These are phyloP conservation scores for Mionectes macconnelli DNA, from an alignment of 2,113 vertebrate species.

Conservation along the genomic window DNA sequence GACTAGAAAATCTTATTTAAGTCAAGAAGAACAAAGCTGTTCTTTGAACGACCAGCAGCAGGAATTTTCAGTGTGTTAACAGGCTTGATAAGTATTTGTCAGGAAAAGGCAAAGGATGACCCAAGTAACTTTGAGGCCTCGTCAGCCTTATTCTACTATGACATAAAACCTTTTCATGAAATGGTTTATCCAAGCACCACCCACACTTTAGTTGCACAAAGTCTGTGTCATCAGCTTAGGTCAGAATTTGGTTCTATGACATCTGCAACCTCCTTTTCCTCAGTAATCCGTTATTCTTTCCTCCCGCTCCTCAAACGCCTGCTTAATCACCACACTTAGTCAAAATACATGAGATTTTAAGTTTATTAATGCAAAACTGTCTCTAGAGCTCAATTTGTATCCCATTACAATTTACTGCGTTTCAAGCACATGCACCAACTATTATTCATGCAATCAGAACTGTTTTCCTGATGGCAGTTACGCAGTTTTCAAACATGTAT, in stretches of 20 bases:
- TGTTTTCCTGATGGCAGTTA: slow-evolving; percentile 75
- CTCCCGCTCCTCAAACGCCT: slow-evolving; percentile 26
- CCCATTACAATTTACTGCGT: slow-evolving; percentile 64
- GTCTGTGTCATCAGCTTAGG: background rate
- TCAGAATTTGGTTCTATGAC: background rate
- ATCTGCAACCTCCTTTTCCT: background rate
- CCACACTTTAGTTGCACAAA: background rate
- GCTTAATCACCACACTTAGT: slow-evolving; percentile 56
- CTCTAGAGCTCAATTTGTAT: slow-evolving; percentile 64
- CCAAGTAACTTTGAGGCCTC: background rate
- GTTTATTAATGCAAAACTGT: slow-evolving; percentile 66
- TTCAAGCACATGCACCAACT: slow-evolving; percentile 67
- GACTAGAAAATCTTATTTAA: background rate
- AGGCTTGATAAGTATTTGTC: background rate
- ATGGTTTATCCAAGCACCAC: background rate
- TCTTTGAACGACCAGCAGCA: background rate
- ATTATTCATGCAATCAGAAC: slow-evolving; percentile 77
- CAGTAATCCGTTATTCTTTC: background rate
- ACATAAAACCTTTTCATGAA: background rate
- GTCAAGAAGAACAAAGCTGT: background rate
- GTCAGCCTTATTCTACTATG: background rate
- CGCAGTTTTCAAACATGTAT: slow-evolving; percentile 75
- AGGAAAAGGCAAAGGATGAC: background rate
- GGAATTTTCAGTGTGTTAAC: background rate
- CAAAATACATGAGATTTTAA: slow-evolving; percentile 48